Conservation (phyloP, 2,113 vertebrate genomes). For the Rhynchomys soricoides region DNA sequence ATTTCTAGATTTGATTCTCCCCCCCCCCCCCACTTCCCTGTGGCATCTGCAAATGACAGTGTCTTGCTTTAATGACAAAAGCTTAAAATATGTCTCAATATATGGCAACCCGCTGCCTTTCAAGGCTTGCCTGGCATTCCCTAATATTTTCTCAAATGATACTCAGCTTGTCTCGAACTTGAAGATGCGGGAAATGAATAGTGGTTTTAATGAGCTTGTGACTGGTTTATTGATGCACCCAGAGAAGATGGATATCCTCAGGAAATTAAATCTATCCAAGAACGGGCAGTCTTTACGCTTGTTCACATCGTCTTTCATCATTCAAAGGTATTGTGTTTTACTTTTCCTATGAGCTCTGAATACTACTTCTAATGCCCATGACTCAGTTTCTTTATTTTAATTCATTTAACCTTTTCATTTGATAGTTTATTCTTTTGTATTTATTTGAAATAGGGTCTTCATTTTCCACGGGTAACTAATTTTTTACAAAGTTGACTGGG, state of each 20-base stretch:
- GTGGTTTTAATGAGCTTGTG: not conserved
- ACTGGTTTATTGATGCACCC: not conserved
- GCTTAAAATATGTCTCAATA: not conserved
- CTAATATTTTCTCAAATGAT: not conserved
- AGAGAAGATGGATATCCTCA: not conserved
- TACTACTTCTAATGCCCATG: not conserved
- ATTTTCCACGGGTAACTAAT: not conserved
- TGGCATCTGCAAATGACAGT: not conserved
- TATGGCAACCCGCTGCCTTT: not conserved
- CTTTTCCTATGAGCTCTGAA: not conserved
- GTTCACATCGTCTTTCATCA: not conserved
- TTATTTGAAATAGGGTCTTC: not conserved
- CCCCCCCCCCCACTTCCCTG: rapidly evolving
- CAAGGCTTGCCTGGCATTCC: not conserved
- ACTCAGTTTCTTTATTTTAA: not conserved
- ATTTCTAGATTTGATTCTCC: not conserved
- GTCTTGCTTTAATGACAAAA: not conserved
- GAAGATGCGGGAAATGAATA: not conserved
- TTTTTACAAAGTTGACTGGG: not conserved
- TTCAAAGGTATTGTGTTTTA: not conserved
- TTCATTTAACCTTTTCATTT: not conserved
- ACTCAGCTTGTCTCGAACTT: not conserved
- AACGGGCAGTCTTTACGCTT: not conserved
- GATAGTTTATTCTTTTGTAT: not conserved
- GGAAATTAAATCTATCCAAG: not conserved